These are phyloP conservation scores for Manduca sexta DNA, from an alignment of 1,140 invertebrate genomes.

Conservation along the genomic window DNA sequence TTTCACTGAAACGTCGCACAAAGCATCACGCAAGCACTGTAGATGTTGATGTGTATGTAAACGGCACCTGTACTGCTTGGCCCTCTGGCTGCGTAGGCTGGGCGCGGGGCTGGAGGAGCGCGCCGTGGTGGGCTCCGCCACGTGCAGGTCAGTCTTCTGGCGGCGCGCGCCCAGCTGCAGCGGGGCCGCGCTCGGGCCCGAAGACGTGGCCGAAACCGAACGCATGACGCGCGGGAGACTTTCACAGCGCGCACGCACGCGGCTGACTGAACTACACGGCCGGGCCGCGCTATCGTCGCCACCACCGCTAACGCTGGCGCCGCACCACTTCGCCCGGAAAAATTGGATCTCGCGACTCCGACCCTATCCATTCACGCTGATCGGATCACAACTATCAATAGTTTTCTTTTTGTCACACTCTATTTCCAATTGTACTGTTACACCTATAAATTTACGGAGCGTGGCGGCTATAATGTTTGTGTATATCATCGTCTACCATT, in stretches of 20 bases:
- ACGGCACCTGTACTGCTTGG: constrained; percentile 68
- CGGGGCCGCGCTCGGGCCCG: constrained; percentile 26
- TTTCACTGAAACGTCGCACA: background rate
- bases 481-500: background rate
- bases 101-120: constrained; percentile 57
- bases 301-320: constrained; percentile 29
- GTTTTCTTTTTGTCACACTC: constrained; percentile 63
- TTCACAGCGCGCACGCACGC: constrained; percentile 63
- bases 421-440: constrained; percentile 42
- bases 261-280: constrained; percentile 49
- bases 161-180: constrained; percentile 47
- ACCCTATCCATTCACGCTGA: constrained; percentile 67
- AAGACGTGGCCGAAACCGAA: constrained; percentile 44
- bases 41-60: constrained; percentile 3
- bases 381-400: constrained; percentile 45
- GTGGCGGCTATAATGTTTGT: constrained; percentile 4
- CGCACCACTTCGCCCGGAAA: constrained; percentile 49
- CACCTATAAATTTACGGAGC: constrained; percentile 15
- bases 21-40: background rate
- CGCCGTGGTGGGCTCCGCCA: constrained; percentile 46
- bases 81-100: constrained; percentile 58
- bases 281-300: constrained; percentile 37
- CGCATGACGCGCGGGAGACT: constrained; percentile 55
- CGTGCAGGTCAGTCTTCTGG: constrained; percentile 69
- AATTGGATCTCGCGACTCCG: constrained; percentile 56